Evolutionary conservation across 2,797 vertebrate genomes (phyloP).

Genomic region (Nannoperca australis): DNA sequence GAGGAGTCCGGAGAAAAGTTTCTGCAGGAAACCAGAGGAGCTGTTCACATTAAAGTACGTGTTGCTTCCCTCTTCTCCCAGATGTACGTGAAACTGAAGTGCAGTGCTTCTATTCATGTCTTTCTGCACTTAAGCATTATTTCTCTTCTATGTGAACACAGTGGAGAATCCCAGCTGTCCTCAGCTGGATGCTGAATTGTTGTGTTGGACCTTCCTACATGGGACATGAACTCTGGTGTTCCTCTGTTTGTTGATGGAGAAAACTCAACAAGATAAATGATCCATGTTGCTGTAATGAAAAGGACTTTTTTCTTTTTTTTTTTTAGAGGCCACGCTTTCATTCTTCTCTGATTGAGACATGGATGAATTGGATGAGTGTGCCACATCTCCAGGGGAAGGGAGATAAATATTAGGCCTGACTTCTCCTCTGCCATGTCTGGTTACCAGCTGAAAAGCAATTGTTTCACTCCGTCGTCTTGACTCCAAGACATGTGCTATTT

Average conservation of each 20-base stretch:
- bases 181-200: slow-evolving; percentile 48
- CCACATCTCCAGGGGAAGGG: slow-evolving; percentile 82
- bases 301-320: slow-evolving; percentile 66
- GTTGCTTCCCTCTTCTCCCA: slow-evolving; percentile 41
- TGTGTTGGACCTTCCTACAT: slow-evolving; percentile 37
- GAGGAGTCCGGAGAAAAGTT: background rate
- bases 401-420: slow-evolving; percentile 85
- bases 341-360: slow-evolving; percentile 79
- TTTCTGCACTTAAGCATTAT: background rate
- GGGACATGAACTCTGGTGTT: slow-evolving; percentile 54
- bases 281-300: slow-evolving; percentile 83
- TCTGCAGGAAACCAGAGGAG: slow-evolving; percentile 24
- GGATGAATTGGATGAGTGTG: slow-evolving; percentile 80
- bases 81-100: background rate
- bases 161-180: slow-evolving; percentile 24
- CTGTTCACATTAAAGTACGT: slow-evolving; percentile 60
- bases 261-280: slow-evolving; percentile 78
- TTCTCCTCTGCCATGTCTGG: slow-evolving; percentile 69
- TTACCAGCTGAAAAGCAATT: slow-evolving; percentile 82
- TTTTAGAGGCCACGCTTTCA: slow-evolving; percentile 68
- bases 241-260: slow-evolving; percentile 66
- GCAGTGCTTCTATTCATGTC: background rate
- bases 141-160: background rate
- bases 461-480: slow-evolving; percentile 83
- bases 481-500: slow-evolving; percentile 83